A percentile compares a stretch with the other conserved stretches of the same genome.
Conservation (phyloP, 2,797 vertebrate genomes). For the Coreius guichenoti region DNA sequence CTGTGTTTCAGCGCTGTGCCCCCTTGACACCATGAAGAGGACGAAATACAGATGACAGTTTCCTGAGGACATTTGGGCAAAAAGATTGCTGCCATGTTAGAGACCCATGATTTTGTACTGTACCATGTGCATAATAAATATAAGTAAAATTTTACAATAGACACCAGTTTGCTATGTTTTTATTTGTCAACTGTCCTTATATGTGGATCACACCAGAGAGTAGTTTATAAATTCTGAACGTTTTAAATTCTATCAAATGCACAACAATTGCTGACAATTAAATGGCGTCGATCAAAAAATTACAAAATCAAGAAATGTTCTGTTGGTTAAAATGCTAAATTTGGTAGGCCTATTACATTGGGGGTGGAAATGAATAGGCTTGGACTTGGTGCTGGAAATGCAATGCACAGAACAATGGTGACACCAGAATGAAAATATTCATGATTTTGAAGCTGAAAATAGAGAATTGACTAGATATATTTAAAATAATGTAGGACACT, state of each 20-base stretch:
- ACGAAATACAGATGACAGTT: slow-evolving; percentile 52
- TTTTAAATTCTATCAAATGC: not conserved
- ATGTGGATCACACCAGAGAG: not conserved
- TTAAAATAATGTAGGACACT: too few relatives aligned
- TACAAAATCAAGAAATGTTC: not conserved
- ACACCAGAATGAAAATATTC: too few relatives aligned
- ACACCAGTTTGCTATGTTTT: slow-evolving; percentile 28
- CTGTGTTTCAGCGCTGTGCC: slow-evolving; percentile 51
- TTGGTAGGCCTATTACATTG: too few relatives aligned
- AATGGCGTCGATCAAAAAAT: not conserved
- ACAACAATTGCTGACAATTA: not conserved
- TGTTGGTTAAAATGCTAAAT: too few relatives aligned
- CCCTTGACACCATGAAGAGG: slow-evolving; percentile 47
- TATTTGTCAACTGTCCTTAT: not conserved
- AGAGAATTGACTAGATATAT: too few relatives aligned
- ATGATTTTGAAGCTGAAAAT: too few relatives aligned
- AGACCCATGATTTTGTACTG: slow-evolving; percentile 82
- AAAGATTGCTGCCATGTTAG: slow-evolving; percentile 64
- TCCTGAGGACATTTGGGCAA: slow-evolving; percentile 57
- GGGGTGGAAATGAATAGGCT: too few relatives aligned
- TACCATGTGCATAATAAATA: slow-evolving; percentile 92
- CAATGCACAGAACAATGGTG: too few relatives aligned
- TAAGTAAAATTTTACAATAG: slow-evolving; percentile 89
- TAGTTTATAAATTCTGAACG: not conserved
- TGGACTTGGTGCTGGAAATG: too few relatives aligned